Base-by-base conservation (phyloP, 2,888 invertebrate genomes). In the Drosophila barbarae region DNA sequence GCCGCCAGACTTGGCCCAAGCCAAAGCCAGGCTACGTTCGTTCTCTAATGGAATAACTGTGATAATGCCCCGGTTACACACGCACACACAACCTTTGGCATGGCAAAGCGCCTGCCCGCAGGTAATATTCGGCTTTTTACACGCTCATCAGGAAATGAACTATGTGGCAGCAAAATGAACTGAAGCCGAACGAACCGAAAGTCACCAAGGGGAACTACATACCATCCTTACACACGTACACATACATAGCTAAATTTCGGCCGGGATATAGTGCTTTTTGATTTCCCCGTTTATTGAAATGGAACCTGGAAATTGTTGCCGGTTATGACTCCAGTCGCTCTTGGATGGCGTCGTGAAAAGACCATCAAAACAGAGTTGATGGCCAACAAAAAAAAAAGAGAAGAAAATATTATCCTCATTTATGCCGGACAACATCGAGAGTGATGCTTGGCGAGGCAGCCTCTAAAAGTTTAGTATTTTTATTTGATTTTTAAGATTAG, bases 1-100 rank as follows among this genome's bases (percentile, higher is more conserved):
- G 53, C 34, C 30, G 6, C 26, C 28, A 59, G 53, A 41, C 42
- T 26, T 23, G 18, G 28, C 18, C 23, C 23, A 23, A 26, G n/a
- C 18, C n/a, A n/a, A 5, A 9, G 9, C 38, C 38, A 12, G 32
- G 9, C 32, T 44, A 13, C 13, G 41, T 23, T 41, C 51, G 30
- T 21, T 51, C 51, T 52, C 63, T 52, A 63, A 63, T 63, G 63
- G 63, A 63, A 63, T 61, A 63, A 61, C 63, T 52, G 61, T 61
- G 61, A 63, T 63, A 63, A 63, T 63, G 52, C 63, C 44, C 42
- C 42, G 18, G 57, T 21, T 18, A 46, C 38, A 23, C 46, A 46
- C 46, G 46, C 46, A 46, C 46, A 47, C 54, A 35, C 28, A 41
- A 26, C 32, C 32, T 21, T 6, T 21, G 12, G 39, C 39, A 21